phyloP scores from a whole-genome alignment of 92 coral and sea anemone genomes.

The Zoanthus sansibaricus region DNA sequence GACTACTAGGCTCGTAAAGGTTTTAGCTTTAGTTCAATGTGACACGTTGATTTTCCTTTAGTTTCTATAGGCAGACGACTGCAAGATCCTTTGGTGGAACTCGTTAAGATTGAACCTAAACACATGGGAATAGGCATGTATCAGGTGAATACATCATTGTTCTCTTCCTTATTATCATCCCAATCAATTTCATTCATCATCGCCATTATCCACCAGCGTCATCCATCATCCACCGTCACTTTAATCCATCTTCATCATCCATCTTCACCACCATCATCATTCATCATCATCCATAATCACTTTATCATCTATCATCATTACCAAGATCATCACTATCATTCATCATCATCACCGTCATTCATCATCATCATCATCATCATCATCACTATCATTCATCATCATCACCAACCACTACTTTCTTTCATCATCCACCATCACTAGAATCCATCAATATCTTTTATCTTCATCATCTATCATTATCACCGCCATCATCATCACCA shows the following conservation, averaged over 20 bases:
- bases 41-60: conserved; percentile 17
- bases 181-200: background rate
- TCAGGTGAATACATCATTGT: conserved; percentile 65
- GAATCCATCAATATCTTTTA: too few species aligned
- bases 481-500: too few species aligned
- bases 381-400: too few species aligned
- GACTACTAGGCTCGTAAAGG: too few species aligned
- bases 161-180: background rate
- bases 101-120: conserved; percentile 94
- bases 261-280: background rate
- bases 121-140: conserved; percentile 99
- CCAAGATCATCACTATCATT: too few species aligned
- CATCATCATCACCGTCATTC: background rate
- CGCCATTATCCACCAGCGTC: background rate
- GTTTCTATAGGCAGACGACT: conserved; percentile 94
- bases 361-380: background rate
- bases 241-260: background rate
- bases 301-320: too few species aligned
- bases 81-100: conserved; percentile 91
- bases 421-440: too few species aligned
- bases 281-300: background rate
- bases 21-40: too few species aligned
- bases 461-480: too few species aligned
- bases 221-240: background rate
- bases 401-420: too few species aligned